Percentiles rank a stretch among this genome's conserved stretches.
Evolutionary conservation across 2,113 vertebrate genomes (phyloP).

Genomic region (Tetraodon nigroviridis): DNA sequence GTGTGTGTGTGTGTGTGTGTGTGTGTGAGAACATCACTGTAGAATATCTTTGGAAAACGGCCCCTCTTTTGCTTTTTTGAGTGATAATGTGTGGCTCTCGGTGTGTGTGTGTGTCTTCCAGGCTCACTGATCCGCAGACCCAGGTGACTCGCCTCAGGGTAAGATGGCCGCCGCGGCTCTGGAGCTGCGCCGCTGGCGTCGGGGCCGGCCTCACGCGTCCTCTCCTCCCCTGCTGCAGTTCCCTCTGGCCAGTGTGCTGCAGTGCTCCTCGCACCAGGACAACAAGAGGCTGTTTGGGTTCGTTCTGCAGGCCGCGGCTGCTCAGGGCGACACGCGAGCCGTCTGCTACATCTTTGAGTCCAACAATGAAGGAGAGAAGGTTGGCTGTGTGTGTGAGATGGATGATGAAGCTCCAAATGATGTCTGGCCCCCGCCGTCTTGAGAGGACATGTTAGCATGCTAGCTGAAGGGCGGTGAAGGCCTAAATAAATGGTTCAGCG

Average conservation of each 20-base stretch:
- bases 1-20: no score
- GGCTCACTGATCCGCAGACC: constrained; percentile 98
- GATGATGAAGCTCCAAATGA: no score
- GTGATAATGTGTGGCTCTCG: no score
- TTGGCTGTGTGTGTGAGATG: constrained; percentile 45
- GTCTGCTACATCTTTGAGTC: constrained; percentile 98
- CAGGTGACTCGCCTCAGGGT: constrained; percentile 95
- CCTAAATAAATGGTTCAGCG: no score
- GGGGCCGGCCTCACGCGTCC: background rate
- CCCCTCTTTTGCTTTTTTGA: no score
- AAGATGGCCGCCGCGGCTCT: constrained; percentile 55
- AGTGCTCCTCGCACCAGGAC: constrained; percentile 90
- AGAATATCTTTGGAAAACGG: no score
- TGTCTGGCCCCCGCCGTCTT: no score
- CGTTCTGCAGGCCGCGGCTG: constrained; percentile 78
- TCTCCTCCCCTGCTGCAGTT: constrained; percentile 73
- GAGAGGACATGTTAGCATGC: no score
- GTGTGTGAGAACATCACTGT: no score
- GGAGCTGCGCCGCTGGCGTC: background rate
- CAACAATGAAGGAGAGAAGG: constrained; percentile 98
- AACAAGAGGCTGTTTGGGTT: constrained; percentile 97
- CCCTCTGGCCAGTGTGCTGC: constrained; percentile 83
- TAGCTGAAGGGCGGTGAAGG: no score
- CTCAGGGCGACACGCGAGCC: constrained; percentile 74
- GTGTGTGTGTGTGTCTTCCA: constrained; percentile 53